Evolutionary conservation across 1,140 invertebrate genomes (phyloP).

Genomic region (Cydia fagiglandana): DNA sequence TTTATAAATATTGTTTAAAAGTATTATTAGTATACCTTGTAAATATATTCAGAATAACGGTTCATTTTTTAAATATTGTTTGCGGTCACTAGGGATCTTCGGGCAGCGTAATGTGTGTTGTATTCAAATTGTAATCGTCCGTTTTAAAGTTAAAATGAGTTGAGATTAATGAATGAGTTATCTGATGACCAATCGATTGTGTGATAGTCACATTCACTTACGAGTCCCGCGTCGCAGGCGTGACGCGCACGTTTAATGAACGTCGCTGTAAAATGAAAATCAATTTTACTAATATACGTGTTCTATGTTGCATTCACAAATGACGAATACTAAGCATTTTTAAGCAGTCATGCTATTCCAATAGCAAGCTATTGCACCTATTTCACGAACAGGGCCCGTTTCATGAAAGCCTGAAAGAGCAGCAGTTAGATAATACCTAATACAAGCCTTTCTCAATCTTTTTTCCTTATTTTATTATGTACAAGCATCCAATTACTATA

Average conservation of each 20-base stretch:
- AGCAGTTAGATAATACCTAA: not conserved
- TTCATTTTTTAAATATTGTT: conserved; percentile 54
- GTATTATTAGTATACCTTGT: conserved; percentile 76
- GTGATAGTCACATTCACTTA: not conserved
- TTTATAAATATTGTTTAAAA: conserved; percentile 77
- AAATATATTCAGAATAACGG: conserved; percentile 70
- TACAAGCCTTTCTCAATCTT: not conserved
- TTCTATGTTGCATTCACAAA: not conserved
- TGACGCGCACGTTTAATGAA: not conserved
- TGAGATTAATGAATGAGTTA: not conserved
- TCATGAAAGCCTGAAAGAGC: not conserved
- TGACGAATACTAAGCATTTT: not conserved
- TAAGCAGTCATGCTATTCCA: not conserved
- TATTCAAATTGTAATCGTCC: conserved; percentile 23
- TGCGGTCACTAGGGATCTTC: conserved; percentile 37
- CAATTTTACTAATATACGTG: not conserved
- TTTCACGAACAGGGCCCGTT: not conserved
- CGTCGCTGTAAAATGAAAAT: not conserved
- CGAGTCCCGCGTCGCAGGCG: not conserved
- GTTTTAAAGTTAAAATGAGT: conserved; percentile 5
- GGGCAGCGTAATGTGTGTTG: conserved; percentile 15
- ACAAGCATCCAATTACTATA: not conserved
- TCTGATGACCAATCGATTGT: not conserved
- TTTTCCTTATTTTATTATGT: not conserved
- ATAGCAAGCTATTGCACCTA: not conserved